Base-by-base conservation (phyloP, 1,140 invertebrate genomes). In the Zelostemma sp. region DNA sequence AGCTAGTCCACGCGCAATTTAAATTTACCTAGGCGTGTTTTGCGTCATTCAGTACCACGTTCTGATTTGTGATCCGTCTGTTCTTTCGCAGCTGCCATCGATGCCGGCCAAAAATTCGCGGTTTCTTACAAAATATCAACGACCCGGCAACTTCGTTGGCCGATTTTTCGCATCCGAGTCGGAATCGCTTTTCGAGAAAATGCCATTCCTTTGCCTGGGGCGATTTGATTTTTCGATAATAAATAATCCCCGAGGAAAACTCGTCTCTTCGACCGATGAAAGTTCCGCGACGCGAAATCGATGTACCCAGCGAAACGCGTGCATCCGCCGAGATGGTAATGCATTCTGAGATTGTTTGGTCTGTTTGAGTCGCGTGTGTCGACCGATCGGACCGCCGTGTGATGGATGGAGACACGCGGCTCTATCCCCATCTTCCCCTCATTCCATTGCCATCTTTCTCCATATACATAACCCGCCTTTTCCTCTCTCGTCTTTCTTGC, bases 11-110 rank as follows among this genome's bases (percentile, higher is more conserved):
- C 73, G 77, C 68, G 74, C 73, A 77, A 84, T 83, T 85, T 84
- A 83, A 84, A 81, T 84, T 85, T 84, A 84, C 82, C 80, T 82
- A 82, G 74, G 74, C 73, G 72, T 75, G 70, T 80, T 82, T 82
- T 81, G 74, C 75, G 77, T 84, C 76, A 84, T 78, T 83, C 76
- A 77, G 69, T 67, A 76, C 71, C 68, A 40, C 67, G 62, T 65
- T 21, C 73, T 85, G 82, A 85, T 85, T 85, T 84, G 82, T 81
- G 80, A 80, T 66, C 73, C 61, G 62, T 72, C 71, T 54, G 60
- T 68, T 61, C 38, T 69, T 56, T 64, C 68, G 80, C 82, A 83
- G 80, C 81, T 84, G 81, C 61, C 70, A 66, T 59, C 74, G 70
- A 66, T 72, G 72, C 71, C 51, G 65, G 76, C 79, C 73, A 77